phyloP scores from a whole-genome alignment of 2,888 invertebrate species.

The Tanytarsus gracilentus region DNA sequence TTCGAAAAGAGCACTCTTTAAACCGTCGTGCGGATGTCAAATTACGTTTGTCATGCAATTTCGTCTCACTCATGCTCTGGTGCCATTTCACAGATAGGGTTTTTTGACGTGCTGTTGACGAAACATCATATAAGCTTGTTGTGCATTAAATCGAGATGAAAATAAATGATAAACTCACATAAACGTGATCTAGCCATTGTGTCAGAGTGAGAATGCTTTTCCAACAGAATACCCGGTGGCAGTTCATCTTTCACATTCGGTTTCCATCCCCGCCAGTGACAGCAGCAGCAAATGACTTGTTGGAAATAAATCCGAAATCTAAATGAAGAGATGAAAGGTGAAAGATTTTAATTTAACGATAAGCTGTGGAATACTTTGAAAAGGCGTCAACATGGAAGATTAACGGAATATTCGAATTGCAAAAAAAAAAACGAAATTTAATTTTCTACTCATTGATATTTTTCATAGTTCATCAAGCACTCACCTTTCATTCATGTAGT shows the following conservation, averaged over 20 bases:
- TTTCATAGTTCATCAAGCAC: constrained; percentile 34
- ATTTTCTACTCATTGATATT: neutral
- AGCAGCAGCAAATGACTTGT: constrained; percentile 58
- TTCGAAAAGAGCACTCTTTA: neutral
- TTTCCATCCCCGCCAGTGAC: constrained; percentile 34
- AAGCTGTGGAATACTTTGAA: too few species aligned
- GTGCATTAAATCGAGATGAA: neutral
- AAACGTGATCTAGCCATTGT: constrained; percentile 24
- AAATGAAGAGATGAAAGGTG: constrained; percentile 33
- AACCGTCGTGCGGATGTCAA: neutral
- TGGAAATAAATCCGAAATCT: constrained; percentile 65
- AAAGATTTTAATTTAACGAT: too few species aligned
- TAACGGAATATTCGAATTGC: neutral
- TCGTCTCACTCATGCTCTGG: constrained; percentile 35
- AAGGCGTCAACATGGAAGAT: neutral
- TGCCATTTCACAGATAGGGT: constrained; percentile 36
- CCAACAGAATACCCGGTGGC: constrained; percentile 12
- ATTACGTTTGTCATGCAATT: constrained; percentile 31
- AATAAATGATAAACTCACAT: constrained; percentile 19
- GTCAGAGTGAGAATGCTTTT: constrained; percentile 29
- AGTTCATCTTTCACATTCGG: constrained; percentile 29
- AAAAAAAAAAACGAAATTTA: neutral
- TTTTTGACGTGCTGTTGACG: constrained; percentile 34
- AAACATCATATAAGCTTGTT: constrained; percentile 23
- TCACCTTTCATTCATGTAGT: constrained; percentile 86